Base-by-base conservation (phyloP, 2,797 vertebrate genomes). In the Ctenopoma kingsleyae region DNA sequence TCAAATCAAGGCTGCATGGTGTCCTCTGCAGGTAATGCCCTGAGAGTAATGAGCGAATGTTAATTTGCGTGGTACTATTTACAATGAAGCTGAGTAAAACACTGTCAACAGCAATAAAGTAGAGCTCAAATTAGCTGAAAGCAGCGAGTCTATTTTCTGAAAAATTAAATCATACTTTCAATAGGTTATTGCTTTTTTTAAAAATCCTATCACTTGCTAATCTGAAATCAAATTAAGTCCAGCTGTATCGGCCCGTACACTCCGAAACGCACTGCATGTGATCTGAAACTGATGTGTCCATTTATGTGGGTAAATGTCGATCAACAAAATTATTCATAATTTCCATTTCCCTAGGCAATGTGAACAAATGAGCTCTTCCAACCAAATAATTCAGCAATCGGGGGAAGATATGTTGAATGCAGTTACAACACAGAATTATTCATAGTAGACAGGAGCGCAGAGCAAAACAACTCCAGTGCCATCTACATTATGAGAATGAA, bases 401-500 rank as follows among this genome's bases (percentile, higher is more conserved):
- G 51, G 50, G 19, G 41, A 65, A 69, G 70, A 81, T 78, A 70
- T 82, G 73, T 71, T 76, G 63, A 81, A 74, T 25, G 83, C 55
- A 50, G 59, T 73, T 80, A 74, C 80, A 50, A 71, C 71, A 70
- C 50, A 69, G 58, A 86, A 86, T 89, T 88, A 89, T 88, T 90
- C 84, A 86, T 72, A 68, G 74, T 27, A 82, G 81, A 84, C 71
- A 68, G 83, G 71, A 61, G 71, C 49, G 16, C 8, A 8, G 35
- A 25, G 78, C 61, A 76, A 78, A 88, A 86, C 82, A 86, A 73
- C 69, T 68, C 50, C 0, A 35, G 52, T 73, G 54, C 81, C 77
- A 69, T 82, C 76, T 74, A 85, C 68, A 86, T 88, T 84, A 85
- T 59, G 70, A 71, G 64, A 81, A 78, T 79, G 76, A 87, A 86